Percentiles rank a stretch among this genome's conserved stretches.
phyloP scores from a whole-genome alignment of 2,888 invertebrate species.

The Lottia gigantea region DNA sequence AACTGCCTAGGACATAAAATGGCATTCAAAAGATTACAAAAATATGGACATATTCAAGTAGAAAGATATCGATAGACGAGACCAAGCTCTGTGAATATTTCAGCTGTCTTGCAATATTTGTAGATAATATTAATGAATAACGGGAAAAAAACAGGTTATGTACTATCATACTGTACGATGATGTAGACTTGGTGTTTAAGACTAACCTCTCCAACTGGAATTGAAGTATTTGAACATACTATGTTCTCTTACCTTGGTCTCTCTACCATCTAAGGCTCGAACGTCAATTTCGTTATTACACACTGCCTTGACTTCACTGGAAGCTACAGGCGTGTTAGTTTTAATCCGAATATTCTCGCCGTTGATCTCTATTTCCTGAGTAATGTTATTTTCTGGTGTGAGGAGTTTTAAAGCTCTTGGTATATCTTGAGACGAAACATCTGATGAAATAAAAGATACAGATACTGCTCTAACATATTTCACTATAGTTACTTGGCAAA shows the following conservation, averaged over 20 bases:
- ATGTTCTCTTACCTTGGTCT: constrained; percentile 31
- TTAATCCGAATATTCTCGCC: constrained; percentile 35
- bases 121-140: no score
- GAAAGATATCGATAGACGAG: no score
- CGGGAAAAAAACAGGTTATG: no score
- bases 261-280: constrained; percentile 36
- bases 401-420: constrained; percentile 35
- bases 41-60: no score
- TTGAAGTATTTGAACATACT: not conserved
- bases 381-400: constrained; percentile 39
- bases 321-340: constrained; percentile 36
- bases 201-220: not conserved
- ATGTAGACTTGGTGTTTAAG: no score
- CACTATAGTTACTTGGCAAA: no score
- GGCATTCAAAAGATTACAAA: no score
- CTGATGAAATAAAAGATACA: constrained; percentile 16
- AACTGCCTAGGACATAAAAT: constrained; percentile 28
- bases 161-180: no score
- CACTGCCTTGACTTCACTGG: constrained; percentile 29
- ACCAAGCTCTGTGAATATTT: no score
- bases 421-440: constrained; percentile 29
- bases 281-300: constrained; percentile 32
- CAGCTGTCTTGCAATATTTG: no score
- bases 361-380: constrained; percentile 38
- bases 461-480: no score